Conservation (phyloP, 2,888 invertebrate species). For the Eledona agricola region DNA sequence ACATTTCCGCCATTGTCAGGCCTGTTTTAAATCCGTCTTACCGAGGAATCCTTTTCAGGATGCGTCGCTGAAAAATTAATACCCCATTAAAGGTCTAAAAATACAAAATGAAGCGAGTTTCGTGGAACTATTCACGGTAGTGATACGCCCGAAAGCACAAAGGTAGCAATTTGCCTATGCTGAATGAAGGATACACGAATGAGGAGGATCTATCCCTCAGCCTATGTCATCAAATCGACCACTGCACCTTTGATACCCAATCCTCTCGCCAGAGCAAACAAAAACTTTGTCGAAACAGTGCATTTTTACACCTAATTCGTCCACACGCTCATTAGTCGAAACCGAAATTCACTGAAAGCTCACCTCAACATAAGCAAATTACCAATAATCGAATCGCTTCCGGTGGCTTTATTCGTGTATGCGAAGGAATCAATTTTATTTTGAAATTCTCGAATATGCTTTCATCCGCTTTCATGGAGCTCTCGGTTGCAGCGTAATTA, state of each 20-base stretch:
- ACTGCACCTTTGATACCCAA: conserved; percentile 36
- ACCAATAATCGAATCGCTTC: conserved; percentile 19
- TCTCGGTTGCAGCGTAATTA: conserved; percentile 17
- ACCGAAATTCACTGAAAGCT: too few species aligned
- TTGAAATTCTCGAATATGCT: conserved; percentile 25
- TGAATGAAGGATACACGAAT: conserved; percentile 49
- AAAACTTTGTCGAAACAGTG: too few species aligned
- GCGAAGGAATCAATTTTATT: conserved; percentile 21
- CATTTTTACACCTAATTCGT: too few species aligned
- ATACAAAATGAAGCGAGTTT: conserved; percentile 42
- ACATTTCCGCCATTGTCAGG: too few species aligned
- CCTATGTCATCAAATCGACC: conserved; percentile 41
- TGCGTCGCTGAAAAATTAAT: conserved; percentile 47
- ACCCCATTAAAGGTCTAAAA: conserved; percentile 44
- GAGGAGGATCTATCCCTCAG: conserved; percentile 46
- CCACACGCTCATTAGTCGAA: too few species aligned
- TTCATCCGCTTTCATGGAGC: conserved; percentile 24
- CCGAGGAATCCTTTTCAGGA: not conserved
- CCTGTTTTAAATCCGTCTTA: too few species aligned
- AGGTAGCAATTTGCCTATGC: conserved; percentile 47
- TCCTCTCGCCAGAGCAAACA: conserved; percentile 35
- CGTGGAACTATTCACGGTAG: conserved; percentile 37
- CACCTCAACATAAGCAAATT: conserved; percentile 17
- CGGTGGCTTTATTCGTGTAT: conserved; percentile 21
- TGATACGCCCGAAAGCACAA: conserved; percentile 38